Evolutionary conservation across 2,888 invertebrate species (phyloP).

Genomic region (Tetramorium bicarinatum): DNA sequence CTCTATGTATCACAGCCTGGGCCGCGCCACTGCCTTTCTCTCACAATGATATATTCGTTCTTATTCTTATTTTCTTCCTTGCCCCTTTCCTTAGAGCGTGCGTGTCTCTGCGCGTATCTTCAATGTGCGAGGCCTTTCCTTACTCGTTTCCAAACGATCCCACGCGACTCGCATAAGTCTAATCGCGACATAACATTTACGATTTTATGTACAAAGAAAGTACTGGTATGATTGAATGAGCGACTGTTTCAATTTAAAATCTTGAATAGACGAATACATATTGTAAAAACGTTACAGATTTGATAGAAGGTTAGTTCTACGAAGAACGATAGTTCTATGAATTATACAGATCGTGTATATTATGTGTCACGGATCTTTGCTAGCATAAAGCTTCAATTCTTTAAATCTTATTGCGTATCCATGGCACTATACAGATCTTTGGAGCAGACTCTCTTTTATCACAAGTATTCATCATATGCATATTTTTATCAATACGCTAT

Average conservation of each 20-base stretch:
- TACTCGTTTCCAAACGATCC: conserved; percentile 13
- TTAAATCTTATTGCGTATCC: background rate
- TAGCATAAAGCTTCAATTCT: background rate
- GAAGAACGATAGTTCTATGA: background rate
- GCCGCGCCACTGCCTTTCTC: conserved; percentile 85
- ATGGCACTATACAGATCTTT: background rate
- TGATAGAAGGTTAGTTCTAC: background rate
- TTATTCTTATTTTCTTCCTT: background rate
- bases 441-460: background rate
- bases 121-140: conserved; percentile 35
- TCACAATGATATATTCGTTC: conserved; percentile 62
- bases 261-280: background rate
- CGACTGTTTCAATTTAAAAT: background rate
- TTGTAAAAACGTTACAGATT: background rate
- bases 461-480: background rate
- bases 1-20: conserved; percentile 86
- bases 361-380: background rate
- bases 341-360: background rate
- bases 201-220: background rate
- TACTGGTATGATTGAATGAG: background rate
- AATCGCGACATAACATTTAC: background rate
- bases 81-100: background rate
- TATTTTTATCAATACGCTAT: background rate
- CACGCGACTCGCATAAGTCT: background rate
- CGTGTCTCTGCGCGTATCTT: background rate